Percentiles rank a stretch among this genome's conserved stretches.
Evolutionary conservation across 2,113 vertebrate genomes (phyloP).

Genomic region (Tragelaphus scriptus): DNA sequence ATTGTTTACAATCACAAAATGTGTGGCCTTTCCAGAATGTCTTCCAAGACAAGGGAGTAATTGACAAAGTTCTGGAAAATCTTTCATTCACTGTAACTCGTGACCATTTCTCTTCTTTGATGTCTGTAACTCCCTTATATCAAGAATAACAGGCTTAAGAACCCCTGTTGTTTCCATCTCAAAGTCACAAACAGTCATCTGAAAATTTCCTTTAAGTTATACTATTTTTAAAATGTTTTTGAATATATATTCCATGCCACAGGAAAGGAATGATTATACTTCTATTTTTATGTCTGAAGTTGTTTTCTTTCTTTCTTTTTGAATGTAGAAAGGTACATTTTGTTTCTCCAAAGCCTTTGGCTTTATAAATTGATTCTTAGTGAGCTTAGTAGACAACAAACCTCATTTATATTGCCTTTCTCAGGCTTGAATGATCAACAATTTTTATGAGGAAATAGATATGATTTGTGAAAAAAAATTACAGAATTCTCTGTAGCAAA

Average conservation of each 20-base stretch:
- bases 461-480: neutral
- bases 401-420: neutral
- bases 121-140: neutral
- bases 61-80: conserved; percentile 30
- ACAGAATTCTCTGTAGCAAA: neutral
- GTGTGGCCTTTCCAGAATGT: conserved; percentile 17
- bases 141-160: neutral
- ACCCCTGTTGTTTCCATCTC: neutral
- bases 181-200: neutral
- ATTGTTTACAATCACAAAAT: conserved; percentile 15
- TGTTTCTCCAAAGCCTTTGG: neutral
- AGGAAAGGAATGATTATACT: neutral
- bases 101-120: conserved; percentile 22
- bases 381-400: neutral
- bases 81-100: neutral
- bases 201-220: neutral
- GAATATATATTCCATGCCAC: neutral
- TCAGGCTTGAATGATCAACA: neutral
- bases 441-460: neutral
- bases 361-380: neutral
- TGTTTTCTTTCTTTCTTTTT: neutral
- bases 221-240: conserved; percentile 1
- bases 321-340: neutral
- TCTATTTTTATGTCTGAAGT: neutral
- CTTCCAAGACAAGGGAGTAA: conserved; percentile 30